Evolutionary conservation across 2,113 vertebrate species (phyloP), one percentile per base, ranked within the genome.

Genomic region (Urocitellus parryii): DNA sequence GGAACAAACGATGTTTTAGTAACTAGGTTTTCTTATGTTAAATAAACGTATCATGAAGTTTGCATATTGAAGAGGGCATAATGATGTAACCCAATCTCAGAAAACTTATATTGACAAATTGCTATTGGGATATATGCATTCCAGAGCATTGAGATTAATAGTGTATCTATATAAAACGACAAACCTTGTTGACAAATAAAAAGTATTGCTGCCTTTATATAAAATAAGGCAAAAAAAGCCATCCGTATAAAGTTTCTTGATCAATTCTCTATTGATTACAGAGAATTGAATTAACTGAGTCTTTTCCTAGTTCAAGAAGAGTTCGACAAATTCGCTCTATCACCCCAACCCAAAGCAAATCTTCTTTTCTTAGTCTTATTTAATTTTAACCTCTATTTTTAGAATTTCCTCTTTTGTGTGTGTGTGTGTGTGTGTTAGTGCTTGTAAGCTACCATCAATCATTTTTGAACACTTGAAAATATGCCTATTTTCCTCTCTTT

Each of bases 11-110:
- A 80, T 88, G 88, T 76, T 93, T 95, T 89, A 81, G 96, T 51
- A 92, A 90, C 87, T 96, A 63, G n/a, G 25, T 91, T 96, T 95
- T 97, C 53, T 89, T 96, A 32, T 92, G 88, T 95, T 97, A 96
- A 96, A 87, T 92, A 97, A 97, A 96, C 68, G 81, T 91, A 93
- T 84, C 84, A 94, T 96, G 87, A 95, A 97, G 84, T 96, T 96
- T 96, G 96, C 94, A 79, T 93, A 96, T 97, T 96, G 96, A 79
- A 90, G 82, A 96, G 76, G 81, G 84, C 4, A 1, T 70, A 91
- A 95, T 86, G 84, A 95, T 96, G 77, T 88, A 96, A 96, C 90
- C 92, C 67, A 88, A 88, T 95, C 90, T 32, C 32, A 83, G 85
- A 92, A 97, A 96, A 96, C 76, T 95, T 96, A 89, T 72, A 78